A percentile compares a stretch with the other conserved stretches of the same genome.
Evolutionary conservation across 2,888 invertebrate species (phyloP).

Genomic region (Sphinx pinastri): DNA sequence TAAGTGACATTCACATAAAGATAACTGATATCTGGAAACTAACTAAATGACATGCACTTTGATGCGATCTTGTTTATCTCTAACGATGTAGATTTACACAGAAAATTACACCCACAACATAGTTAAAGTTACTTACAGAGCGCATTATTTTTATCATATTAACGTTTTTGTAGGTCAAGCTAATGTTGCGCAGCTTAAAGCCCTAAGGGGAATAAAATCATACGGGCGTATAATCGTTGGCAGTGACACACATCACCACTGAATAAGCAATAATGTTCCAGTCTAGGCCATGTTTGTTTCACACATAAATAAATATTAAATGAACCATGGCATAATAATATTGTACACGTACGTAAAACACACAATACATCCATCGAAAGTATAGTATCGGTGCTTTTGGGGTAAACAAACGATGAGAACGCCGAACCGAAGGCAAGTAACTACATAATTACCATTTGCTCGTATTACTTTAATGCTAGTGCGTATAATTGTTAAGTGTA

Average conservation of each 20-base stretch:
- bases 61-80: background rate
- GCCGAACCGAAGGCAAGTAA: conserved; percentile 3
- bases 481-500: background rate
- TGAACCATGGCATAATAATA: conserved; percentile 48
- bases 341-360: conserved; percentile 36
- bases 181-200: conserved; percentile 51
- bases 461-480: background rate
- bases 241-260: conserved; percentile 73
- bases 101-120: background rate
- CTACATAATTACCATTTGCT: conserved; percentile 8
- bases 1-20: background rate
- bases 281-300: conserved; percentile 59
- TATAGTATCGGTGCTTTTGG: conserved; percentile 44
- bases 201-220: conserved; percentile 63
- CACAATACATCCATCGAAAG: conserved; percentile 30
- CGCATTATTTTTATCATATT: conserved; percentile 28
- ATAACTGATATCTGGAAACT: background rate
- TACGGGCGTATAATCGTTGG: conserved; percentile 67
- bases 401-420: conserved; percentile 36
- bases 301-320: conserved; percentile 64
- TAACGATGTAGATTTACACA: background rate
- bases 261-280: conserved; percentile 63
- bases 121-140: background rate
- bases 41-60: conserved; percentile 5
- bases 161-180: conserved; percentile 46